phyloP scores from a whole-genome alignment of 2,888 invertebrate genomes.

The Panzeria rudis region DNA sequence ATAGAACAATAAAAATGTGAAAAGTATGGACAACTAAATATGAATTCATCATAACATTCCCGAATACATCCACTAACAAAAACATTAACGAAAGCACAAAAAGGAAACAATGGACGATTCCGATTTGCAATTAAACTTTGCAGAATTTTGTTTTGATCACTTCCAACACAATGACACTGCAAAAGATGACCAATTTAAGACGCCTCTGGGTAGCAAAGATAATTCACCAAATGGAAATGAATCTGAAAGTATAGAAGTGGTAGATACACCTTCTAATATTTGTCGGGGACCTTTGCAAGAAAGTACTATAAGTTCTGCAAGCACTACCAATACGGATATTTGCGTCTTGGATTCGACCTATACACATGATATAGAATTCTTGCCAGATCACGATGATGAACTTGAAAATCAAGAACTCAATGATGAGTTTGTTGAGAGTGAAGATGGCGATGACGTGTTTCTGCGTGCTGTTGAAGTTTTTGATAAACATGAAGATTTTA shows the following conservation, averaged over 20 bases:
- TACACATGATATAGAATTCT: constrained; percentile 58
- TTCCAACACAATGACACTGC: constrained; percentile 59
- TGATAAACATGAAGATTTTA: constrained; percentile 70
- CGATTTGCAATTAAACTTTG: constrained; percentile 61
- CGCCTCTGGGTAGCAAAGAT: constrained; percentile 61
- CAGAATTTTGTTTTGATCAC: constrained; percentile 65
- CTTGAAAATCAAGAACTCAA: constrained; percentile 14
- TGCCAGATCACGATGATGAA: constrained; percentile 27
- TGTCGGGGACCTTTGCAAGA: constrained; percentile 64
- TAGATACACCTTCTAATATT: constrained; percentile 63
- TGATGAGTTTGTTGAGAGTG: constrained; percentile 58
- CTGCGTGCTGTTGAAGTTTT: constrained; percentile 66
- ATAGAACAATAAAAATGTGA: constrained; percentile 9
- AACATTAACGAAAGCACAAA: constrained; percentile 8
- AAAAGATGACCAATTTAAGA: constrained; percentile 64
- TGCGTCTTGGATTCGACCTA: constrained; percentile 71
- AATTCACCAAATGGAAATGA: constrained; percentile 64
- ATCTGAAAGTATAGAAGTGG: constrained; percentile 74
- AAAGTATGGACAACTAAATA: constrained; percentile 9
- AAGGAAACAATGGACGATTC: constrained; percentile 49
- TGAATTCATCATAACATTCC: constrained; percentile 6
- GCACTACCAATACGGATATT: constrained; percentile 69
- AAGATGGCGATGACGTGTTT: constrained; percentile 56
- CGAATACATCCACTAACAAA: constrained; percentile 4
- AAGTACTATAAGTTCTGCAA: constrained; percentile 66